Percentiles rank a stretch among this genome's conserved stretches.
Evolutionary conservation across 2,113 vertebrate genomes (phyloP).

Genomic region (Scatophagus argus): DNA sequence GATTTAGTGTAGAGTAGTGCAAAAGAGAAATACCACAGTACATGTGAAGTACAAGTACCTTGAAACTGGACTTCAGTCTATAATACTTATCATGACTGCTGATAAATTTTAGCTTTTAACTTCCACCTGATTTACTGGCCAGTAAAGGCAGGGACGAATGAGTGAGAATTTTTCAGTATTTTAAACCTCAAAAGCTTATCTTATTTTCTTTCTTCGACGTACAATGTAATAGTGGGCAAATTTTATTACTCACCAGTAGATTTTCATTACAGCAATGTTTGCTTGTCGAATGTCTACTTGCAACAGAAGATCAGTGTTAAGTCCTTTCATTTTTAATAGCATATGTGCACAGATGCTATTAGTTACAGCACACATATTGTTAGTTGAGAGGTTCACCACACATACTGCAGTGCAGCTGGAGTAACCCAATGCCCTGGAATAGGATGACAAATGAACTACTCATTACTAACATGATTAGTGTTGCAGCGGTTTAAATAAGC

Average conservation of each 20-base stretch:
- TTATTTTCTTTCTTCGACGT: neutral
- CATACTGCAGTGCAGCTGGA: neutral
- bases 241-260: neutral
- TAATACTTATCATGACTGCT: neutral
- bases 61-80: too few relatives aligned
- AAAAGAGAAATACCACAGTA: too few relatives aligned
- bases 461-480: constrained; percentile 7
- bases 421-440: constrained; percentile 38
- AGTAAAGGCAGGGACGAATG: neutral
- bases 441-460: constrained; percentile 38
- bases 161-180: neutral
- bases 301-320: constrained; percentile 34
- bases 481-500: constrained; percentile 1
- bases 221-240: too few relatives aligned
- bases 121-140: neutral
- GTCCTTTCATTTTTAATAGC: constrained; percentile 61
- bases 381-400: neutral
- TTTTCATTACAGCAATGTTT: constrained; percentile 22
- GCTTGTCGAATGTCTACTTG: constrained; percentile 30
- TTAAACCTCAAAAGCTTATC: neutral
- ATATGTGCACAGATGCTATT: constrained; percentile 27
- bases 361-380: constrained; percentile 38
- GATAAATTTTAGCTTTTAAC: neutral
- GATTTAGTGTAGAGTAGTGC: too few relatives aligned
- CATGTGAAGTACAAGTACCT: too few relatives aligned